Evolutionary conservation across 1,140 invertebrate genomes (phyloP).

Genomic region (Luehdorfia chinensis): DNA sequence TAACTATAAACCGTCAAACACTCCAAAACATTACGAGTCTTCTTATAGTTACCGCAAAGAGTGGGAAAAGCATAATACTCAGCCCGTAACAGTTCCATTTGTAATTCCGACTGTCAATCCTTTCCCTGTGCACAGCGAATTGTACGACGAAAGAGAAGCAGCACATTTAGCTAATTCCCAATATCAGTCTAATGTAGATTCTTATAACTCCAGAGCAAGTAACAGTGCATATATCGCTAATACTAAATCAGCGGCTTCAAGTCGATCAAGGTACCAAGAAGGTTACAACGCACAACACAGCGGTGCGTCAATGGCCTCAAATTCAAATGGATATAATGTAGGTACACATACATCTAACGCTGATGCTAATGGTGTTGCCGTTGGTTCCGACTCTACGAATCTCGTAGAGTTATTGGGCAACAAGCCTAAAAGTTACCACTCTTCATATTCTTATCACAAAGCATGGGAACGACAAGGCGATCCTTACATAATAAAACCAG

Average conservation of each 20-base stretch:
- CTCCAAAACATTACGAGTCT: constrained; percentile 65
- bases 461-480: constrained; percentile 74
- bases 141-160: constrained; percentile 41
- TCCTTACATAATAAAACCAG: constrained; percentile 68
- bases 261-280: constrained; percentile 30
- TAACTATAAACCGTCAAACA: constrained; percentile 27
- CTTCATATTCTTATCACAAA: constrained; percentile 73
- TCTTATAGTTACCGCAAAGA: constrained; percentile 70
- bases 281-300: constrained; percentile 27
- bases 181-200: constrained; percentile 28
- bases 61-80: constrained; percentile 66
- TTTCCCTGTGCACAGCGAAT: constrained; percentile 50
- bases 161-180: constrained; percentile 26
- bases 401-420: constrained; percentile 33
- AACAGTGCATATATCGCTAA: constrained; percentile 33
- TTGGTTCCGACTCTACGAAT: constrained; percentile 32
- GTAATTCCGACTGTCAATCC: constrained; percentile 39
- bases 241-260: constrained; percentile 23
- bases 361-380: constrained; percentile 14
- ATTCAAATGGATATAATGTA: constrained; percentile 1
- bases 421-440: constrained; percentile 71
- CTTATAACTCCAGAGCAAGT: constrained; percentile 28
- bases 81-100: constrained; percentile 29
- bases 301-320: constrained; percentile 14
- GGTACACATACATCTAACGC: background rate